Percentiles rank a stretch among this genome's conserved stretches.
Evolutionary conservation across 2,113 vertebrate species (phyloP).

Genomic region (Fregetta grallaria): DNA sequence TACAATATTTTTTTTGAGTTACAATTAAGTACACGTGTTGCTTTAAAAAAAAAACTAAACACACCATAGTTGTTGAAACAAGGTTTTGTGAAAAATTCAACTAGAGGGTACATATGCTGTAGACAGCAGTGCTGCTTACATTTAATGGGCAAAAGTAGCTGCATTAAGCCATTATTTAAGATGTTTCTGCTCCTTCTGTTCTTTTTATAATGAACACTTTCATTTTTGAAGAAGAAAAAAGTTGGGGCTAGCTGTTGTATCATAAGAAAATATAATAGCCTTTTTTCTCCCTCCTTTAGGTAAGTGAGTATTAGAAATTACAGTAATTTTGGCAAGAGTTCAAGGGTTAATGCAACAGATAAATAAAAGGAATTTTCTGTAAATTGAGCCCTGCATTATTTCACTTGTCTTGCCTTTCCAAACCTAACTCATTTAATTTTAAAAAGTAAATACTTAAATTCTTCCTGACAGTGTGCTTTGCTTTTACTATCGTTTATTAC

Average conservation of each 20-base stretch:
- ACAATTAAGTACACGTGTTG: not conserved
- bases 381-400: conserved; percentile 85
- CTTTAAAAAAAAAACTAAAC: not conserved
- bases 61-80: not conserved
- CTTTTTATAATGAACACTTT: conserved; percentile 41
- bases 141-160: conserved; percentile 1
- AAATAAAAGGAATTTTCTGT: conserved; percentile 87
- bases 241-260: conserved; percentile 35
- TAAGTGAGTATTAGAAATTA: conserved; percentile 79
- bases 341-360: conserved; percentile 85
- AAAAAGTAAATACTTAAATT: conserved; percentile 86
- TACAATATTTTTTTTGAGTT: not conserved
- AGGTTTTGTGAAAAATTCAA: conserved; percentile 16
- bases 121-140: not conserved
- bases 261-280: conserved; percentile 55
- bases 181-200: conserved; percentile 5
- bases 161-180: not conserved
- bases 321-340: conserved; percentile 82
- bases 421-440: conserved; percentile 85
- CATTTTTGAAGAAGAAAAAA: conserved; percentile 31
- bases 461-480: conserved; percentile 84
- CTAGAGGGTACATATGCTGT: not conserved
- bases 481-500: conserved; percentile 85
- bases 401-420: conserved; percentile 82
- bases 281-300: conserved; percentile 68